Conservation (phyloP, 2,113 vertebrate genomes). For the Pollimyrus isidori region DNA sequence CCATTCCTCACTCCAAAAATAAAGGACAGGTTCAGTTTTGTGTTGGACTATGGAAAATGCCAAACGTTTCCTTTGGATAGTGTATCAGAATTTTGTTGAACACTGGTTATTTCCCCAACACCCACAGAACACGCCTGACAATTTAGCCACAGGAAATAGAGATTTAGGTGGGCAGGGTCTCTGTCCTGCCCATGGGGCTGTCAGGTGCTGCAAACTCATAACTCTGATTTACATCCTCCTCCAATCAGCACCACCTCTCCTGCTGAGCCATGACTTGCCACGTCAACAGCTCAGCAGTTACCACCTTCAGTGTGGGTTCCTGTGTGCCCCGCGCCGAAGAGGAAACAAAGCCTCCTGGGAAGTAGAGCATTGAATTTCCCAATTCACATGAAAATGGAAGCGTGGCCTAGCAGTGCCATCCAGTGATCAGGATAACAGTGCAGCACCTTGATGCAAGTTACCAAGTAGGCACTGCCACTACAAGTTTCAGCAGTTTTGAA, state of each 20-base stretch:
- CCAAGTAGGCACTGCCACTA: neutral
- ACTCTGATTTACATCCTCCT: neutral
- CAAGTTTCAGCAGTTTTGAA: neutral
- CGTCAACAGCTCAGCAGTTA: neutral
- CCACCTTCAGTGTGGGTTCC: neutral
- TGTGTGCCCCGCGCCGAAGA: neutral
- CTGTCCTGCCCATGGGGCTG: neutral
- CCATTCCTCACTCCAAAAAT: neutral
- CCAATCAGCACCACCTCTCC: neutral
- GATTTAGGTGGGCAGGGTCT: neutral
- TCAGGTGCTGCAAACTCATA: neutral
- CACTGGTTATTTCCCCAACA: neutral
- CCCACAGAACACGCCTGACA: neutral
- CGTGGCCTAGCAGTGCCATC: neutral
- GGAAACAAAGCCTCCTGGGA: neutral
- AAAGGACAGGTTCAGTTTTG: neutral
- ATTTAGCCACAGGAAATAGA: neutral
- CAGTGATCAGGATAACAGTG: neutral
- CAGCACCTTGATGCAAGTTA: neutral
- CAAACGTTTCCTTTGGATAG: neutral
- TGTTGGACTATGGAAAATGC: neutral
- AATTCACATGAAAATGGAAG: no score
- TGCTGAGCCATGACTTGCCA: neutral
- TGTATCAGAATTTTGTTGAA: neutral
- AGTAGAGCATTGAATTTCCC: no score